Percentiles rank a stretch among this genome's conserved stretches.
These are phyloP conservation scores for Chloromyia formosa DNA, from an alignment of 2,888 invertebrate species.

Conservation along the genomic window DNA sequence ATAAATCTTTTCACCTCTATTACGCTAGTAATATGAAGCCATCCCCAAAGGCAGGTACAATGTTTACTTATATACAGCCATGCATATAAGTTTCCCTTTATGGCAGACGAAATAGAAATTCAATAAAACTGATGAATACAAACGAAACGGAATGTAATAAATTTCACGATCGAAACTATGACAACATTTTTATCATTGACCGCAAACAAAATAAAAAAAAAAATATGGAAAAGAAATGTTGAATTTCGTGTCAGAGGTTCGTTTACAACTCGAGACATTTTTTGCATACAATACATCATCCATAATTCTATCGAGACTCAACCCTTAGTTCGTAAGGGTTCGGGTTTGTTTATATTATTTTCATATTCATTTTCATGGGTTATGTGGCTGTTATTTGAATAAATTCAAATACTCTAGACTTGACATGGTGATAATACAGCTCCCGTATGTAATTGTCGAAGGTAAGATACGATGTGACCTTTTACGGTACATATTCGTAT, in stretches of 20 bases:
- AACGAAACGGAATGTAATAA: conserved; percentile 21
- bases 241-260: conserved; percentile 21
- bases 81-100: too few species aligned
- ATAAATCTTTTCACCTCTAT: too few species aligned
- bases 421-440: too few species aligned
- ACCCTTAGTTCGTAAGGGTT: conserved; percentile 21
- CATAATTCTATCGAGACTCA: neutral
- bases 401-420: conserved; percentile 1
- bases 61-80: too few species aligned
- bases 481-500: too few species aligned
- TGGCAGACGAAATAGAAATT: conserved; percentile 22
- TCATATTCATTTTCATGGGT: conserved; percentile 9
- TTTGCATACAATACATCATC: neutral
- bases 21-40: too few species aligned
- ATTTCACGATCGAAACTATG: conserved; percentile 34
- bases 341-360: conserved; percentile 36
- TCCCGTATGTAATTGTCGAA: too few species aligned
- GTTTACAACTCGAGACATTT: conserved; percentile 26
- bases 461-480: too few species aligned
- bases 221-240: neutral
- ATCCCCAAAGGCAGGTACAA: too few species aligned
- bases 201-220: conserved; percentile 20
- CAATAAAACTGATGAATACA: conserved; percentile 15
- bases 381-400: conserved; percentile 7
- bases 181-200: conserved; percentile 34